These are phyloP conservation scores for Artibeus jamaicensis DNA, from an alignment of 2,797 vertebrate species.

Conservation along the genomic window DNA sequence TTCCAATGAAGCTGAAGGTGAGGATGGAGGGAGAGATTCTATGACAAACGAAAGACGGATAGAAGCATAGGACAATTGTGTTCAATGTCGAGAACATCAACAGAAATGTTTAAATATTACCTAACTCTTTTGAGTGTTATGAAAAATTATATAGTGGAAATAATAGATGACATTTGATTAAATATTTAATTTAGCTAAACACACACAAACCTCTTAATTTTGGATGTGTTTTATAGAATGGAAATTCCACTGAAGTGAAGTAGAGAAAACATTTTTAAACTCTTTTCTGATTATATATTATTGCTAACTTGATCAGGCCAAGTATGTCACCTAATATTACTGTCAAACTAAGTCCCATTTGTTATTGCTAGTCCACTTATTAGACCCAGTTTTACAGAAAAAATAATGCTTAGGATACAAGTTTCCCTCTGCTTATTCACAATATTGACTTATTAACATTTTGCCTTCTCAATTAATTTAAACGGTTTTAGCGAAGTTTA, in stretches of 20 bases:
- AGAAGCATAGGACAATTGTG: conserved; percentile 49
- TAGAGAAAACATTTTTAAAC: not conserved
- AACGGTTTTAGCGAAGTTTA: not conserved
- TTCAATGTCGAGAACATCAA: conserved; percentile 54
- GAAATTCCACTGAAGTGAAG: conserved; percentile 44
- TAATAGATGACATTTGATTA: conserved; percentile 57
- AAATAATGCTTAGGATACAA: not conserved
- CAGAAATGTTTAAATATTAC: conserved; percentile 63
- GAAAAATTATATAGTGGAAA: conserved; percentile 45
- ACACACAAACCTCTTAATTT: conserved; percentile 48
- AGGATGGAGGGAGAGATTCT: not conserved
- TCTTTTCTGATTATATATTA: conserved; percentile 39
- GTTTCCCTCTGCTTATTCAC: not conserved
- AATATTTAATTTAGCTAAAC: conserved; percentile 74
- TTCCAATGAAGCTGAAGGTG: not conserved
- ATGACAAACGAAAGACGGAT: not conserved
- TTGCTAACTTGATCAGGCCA: not conserved
- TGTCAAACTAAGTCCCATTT: not conserved
- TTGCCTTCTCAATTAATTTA: conserved; percentile 33
- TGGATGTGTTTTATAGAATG: conserved; percentile 39
- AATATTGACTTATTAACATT: conserved; percentile 22
- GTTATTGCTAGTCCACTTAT: not conserved
- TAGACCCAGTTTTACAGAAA: not conserved
- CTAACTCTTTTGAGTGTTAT: conserved; percentile 18
- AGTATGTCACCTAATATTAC: conserved; percentile 10